Conservation (phyloP, 2,888 invertebrate genomes). For the Seira sanloemensis region DNA sequence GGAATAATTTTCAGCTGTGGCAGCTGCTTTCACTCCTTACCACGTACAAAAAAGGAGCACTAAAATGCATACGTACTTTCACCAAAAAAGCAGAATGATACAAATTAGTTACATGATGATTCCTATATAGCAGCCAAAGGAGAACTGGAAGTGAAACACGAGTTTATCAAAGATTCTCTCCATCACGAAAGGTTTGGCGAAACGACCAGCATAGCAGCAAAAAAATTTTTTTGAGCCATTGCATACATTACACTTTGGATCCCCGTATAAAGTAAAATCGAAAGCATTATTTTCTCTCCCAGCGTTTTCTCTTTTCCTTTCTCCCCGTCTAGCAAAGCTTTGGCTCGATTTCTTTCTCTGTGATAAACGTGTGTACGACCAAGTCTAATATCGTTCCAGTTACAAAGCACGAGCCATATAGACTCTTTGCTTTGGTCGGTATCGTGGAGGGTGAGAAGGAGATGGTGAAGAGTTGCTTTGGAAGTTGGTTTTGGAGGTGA, state of each 20-base stretch:
- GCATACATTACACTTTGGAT: background rate
- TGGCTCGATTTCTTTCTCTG: background rate
- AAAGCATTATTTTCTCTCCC: background rate
- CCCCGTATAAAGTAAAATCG: constrained; percentile 10
- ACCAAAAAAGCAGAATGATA: constrained; percentile 39
- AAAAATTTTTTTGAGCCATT: background rate
- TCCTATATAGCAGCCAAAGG: constrained; percentile 57
- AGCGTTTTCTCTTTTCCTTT: background rate
- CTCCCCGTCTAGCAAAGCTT: background rate
- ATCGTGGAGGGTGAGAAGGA: background rate
- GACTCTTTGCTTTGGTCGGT: constrained; percentile 14
- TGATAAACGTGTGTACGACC: constrained; percentile 14
- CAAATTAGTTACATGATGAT: constrained; percentile 40
- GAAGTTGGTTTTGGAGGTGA: constrained; percentile 6
- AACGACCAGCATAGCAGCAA: background rate
- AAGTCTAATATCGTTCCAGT: constrained; percentile 9
- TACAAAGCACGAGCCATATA: background rate
- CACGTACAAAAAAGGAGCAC: background rate
- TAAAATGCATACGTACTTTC: constrained; percentile 33
- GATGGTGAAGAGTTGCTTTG: constrained; percentile 6
- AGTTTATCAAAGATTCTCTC: constrained; percentile 50
- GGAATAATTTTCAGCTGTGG: background rate
- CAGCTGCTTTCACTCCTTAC: background rate
- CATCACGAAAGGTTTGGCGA: background rate
- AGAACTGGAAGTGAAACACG: constrained; percentile 54